phyloP scores from a whole-genome alignment of 2,888 invertebrate genomes.

The Sarcophaga caerulescens region DNA sequence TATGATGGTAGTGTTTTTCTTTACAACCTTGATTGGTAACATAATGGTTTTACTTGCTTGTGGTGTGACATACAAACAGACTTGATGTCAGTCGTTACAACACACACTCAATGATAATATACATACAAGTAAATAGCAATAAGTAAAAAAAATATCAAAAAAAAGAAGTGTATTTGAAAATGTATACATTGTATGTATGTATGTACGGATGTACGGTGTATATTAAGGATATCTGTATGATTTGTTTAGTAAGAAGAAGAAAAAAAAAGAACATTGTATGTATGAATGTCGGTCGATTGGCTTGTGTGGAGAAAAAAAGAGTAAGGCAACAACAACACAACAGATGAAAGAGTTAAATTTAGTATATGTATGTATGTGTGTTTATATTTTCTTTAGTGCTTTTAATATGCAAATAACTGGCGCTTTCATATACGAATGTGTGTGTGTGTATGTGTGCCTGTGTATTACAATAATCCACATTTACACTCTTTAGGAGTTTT shows the following conservation, averaged over 20 bases:
- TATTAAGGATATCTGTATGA: too few relatives aligned
- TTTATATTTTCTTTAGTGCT: constrained; percentile 35
- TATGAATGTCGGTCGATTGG: constrained; percentile 5
- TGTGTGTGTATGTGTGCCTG: constrained; percentile 5
- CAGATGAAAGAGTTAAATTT: constrained; percentile 49
- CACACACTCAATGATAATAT: neutral
- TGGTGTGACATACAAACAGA: constrained; percentile 56
- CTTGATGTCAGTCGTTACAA: constrained; percentile 43
- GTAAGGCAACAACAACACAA: too few relatives aligned
- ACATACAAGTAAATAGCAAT: neutral
- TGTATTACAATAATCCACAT: constrained; percentile 31
- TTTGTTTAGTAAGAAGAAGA: too few relatives aligned
- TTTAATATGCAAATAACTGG: constrained; percentile 65
- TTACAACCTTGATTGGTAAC: constrained; percentile 66
- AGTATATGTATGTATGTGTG: neutral
- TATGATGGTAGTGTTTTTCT: constrained; percentile 39
- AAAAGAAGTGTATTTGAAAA: neutral
- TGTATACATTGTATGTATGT: neutral
- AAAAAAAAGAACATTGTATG: neutral
- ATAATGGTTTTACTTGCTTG: constrained; percentile 64
- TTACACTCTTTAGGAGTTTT: constrained; percentile 1
- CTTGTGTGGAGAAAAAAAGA: neutral
- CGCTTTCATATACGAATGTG: constrained; percentile 37
- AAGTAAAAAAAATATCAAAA: neutral
- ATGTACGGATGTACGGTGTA: constrained; percentile 20